phyloP scores from a whole-genome alignment of 2,888 invertebrate species.

The Rhodophaea formosa region DNA sequence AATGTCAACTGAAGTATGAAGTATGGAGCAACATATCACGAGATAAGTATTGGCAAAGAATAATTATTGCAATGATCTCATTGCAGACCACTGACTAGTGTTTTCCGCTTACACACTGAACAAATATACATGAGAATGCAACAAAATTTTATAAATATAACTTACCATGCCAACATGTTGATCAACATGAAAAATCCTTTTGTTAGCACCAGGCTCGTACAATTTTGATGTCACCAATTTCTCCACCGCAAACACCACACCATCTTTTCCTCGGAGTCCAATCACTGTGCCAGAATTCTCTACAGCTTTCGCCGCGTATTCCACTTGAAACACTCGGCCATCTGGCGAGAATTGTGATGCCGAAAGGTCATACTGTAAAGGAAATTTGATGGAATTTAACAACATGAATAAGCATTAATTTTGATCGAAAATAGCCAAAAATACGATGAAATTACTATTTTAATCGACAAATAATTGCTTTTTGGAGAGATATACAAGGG shows the following conservation, averaged over 20 bases:
- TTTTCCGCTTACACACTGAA: too few relatives aligned
- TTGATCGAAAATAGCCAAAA: background rate
- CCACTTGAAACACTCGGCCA: slow-evolving; percentile 99
- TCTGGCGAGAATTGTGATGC: slow-evolving; percentile 99
- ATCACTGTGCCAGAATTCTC: slow-evolving; percentile 99
- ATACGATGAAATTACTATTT: background rate
- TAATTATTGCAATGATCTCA: too few relatives aligned
- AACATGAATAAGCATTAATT: slow-evolving; percentile 13
- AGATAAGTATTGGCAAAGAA: too few relatives aligned
- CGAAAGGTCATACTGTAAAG: slow-evolving; percentile 95
- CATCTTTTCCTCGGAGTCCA: slow-evolving; percentile 96
- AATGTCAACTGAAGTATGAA: too few relatives aligned
- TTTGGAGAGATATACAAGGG: background rate
- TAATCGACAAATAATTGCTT: too few relatives aligned
- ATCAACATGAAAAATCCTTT: slow-evolving; percentile 95
- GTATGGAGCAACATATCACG: too few relatives aligned
- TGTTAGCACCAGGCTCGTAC: slow-evolving; percentile 95
- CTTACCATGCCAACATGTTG: slow-evolving; percentile 95
- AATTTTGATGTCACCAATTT: slow-evolving; percentile 96
- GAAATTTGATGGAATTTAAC: slow-evolving; percentile 45
- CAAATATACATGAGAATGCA: too few relatives aligned
- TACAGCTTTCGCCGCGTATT: slow-evolving; percentile 99
- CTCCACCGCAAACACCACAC: slow-evolving; percentile 98
- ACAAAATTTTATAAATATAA: background rate
- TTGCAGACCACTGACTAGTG: too few relatives aligned